Evolutionary conservation across 2,888 invertebrate genomes (phyloP).

Genomic region (Acleris cristana): DNA sequence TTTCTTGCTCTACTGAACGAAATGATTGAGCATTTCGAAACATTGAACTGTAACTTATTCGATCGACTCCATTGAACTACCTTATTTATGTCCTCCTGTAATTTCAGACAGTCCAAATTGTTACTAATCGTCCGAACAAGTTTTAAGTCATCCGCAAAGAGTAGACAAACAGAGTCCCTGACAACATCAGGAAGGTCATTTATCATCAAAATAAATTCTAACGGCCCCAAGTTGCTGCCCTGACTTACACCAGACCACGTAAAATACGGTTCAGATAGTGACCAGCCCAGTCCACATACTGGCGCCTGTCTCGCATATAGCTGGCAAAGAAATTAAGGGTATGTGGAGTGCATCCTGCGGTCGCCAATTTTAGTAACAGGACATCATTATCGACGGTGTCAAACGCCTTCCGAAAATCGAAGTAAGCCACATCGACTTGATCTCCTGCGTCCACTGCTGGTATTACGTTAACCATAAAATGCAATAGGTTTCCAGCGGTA

Average conservation of each 20-base stretch:
- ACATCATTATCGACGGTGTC: slow-evolving; percentile 36
- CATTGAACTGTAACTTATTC: slow-evolving; percentile 12
- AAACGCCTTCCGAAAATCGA: slow-evolving; percentile 39
- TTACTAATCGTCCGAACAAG: slow-evolving; percentile 1
- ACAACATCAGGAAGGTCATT: neutral
- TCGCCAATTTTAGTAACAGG: slow-evolving; percentile 26
- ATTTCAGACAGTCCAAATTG: neutral
- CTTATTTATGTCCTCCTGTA: slow-evolving; percentile 21
- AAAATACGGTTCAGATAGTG: neutral
- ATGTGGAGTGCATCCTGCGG: slow-evolving; percentile 31
- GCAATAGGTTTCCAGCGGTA: slow-evolving; percentile 25
- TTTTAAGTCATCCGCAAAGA: slow-evolving; percentile 3
- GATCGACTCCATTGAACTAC: slow-evolving; percentile 5
- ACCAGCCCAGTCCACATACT: slow-evolving; percentile 24
- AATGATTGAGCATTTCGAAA: slow-evolving; percentile 5
- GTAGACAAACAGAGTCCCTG: slow-evolving; percentile 1
- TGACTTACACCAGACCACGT: neutral
- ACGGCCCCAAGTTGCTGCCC: neutral
- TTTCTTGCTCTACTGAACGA: neutral
- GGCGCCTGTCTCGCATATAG: slow-evolving; percentile 17
- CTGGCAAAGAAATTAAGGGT: slow-evolving; percentile 17
- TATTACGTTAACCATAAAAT: slow-evolving; percentile 11
- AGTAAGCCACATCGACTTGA: slow-evolving; percentile 35
- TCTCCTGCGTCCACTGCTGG: slow-evolving; percentile 20
- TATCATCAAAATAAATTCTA: slow-evolving; percentile 1